Percentiles rank a stretch among this genome's conserved stretches.
Conservation (phyloP, 2,797 vertebrate species). For the Antrozous pallidus region DNA sequence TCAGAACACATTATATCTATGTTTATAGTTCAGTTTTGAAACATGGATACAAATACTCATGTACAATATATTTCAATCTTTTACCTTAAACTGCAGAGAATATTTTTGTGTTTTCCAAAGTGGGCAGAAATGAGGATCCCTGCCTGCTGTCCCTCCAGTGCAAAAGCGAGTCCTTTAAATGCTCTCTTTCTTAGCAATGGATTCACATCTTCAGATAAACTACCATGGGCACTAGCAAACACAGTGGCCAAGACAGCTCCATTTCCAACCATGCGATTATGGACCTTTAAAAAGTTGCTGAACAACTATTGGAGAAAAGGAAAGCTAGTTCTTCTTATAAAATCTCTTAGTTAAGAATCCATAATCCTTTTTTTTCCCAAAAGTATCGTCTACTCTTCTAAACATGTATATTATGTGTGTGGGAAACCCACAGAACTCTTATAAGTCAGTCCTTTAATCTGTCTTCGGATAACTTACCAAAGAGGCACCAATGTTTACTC, state of each 20-base stretch:
- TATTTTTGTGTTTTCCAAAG: conserved; percentile 49
- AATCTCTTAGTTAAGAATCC: conserved; percentile 61
- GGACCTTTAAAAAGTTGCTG: conserved; percentile 47
- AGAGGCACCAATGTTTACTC: conserved; percentile 61
- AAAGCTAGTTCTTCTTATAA: conserved; percentile 24
- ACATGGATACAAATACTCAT: conserved; percentile 40
- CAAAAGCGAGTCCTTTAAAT: conserved; percentile 63
- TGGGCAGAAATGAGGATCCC: conserved; percentile 48
- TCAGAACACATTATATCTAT: conserved; percentile 39
- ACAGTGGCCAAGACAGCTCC: conserved; percentile 22
- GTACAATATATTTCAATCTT: conserved; percentile 52
- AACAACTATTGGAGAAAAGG: conserved; percentile 39
- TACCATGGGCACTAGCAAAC: background rate
- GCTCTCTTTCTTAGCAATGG: conserved; percentile 31
- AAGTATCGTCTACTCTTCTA: conserved; percentile 27
- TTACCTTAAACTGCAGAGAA: conserved; percentile 55
- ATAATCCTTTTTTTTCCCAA: conserved; percentile 26
- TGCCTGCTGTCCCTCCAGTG: background rate
- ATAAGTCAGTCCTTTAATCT: conserved; percentile 58
- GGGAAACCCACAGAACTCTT: conserved; percentile 27
- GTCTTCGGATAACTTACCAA: conserved; percentile 66
- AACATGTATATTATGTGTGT: conserved; percentile 32
- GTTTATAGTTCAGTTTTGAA: conserved; percentile 28
- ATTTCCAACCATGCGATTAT: background rate
- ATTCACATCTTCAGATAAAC: conserved; percentile 62